These are phyloP conservation scores for Ceratitis capitata DNA, from an alignment of 1,140 invertebrate species.

Conservation along the genomic window DNA sequence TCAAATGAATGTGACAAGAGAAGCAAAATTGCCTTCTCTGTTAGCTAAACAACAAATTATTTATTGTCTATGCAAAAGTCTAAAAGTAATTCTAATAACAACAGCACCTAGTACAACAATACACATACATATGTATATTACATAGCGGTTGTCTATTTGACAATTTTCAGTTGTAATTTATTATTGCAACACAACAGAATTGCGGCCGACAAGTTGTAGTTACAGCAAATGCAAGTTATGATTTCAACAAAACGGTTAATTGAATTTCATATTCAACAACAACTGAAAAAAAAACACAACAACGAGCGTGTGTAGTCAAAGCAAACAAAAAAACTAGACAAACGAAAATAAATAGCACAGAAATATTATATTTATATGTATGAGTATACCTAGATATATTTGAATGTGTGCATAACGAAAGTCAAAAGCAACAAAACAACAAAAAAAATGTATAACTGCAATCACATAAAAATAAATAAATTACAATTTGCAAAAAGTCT, in stretches of 20 bases:
- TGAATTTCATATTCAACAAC: constrained; percentile 8
- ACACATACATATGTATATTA: too few relatives aligned
- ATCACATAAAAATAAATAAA: background rate
- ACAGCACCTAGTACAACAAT: background rate
- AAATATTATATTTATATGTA: background rate
- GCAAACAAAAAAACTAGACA: background rate
- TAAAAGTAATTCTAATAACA: background rate
- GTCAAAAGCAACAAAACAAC: too few relatives aligned
- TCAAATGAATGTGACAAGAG: background rate
- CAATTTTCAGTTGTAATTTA: background rate
- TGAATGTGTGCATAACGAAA: background rate
- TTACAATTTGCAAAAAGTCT: background rate
- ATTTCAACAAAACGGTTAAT: constrained; percentile 29
- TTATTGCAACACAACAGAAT: background rate
- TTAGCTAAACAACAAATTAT: background rate
- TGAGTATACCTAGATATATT: too few relatives aligned
- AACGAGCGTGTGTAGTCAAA: background rate
- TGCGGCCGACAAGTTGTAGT: background rate
- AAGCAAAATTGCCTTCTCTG: background rate
- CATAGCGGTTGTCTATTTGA: background rate
- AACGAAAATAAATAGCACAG: background rate
- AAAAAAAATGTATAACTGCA: background rate
- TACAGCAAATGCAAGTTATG: background rate
- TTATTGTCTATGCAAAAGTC: background rate
- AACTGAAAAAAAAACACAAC: background rate